A percentile compares a stretch with the other conserved stretches of the same genome.
Evolutionary conservation across 2,797 vertebrate genomes (phyloP).

Genomic region (Onychomys leucogaster): DNA sequence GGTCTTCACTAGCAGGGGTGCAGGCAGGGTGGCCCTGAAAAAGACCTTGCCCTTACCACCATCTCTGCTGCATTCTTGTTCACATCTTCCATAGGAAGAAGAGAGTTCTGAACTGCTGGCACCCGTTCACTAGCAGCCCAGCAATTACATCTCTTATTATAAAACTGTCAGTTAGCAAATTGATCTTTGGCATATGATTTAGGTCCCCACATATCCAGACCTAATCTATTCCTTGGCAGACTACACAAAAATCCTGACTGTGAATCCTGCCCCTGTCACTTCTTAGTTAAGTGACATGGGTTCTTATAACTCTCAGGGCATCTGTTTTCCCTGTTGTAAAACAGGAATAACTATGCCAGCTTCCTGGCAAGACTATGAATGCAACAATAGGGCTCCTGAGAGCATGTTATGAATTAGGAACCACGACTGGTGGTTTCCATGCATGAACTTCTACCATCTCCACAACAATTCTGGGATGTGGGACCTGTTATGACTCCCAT

Average conservation of each 20-base stretch:
- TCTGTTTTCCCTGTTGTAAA: background rate
- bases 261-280: slow-evolving; percentile 27
- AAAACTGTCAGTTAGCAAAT: slow-evolving; percentile 78
- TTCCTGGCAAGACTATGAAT: background rate
- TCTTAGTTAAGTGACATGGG: background rate
- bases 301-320: background rate
- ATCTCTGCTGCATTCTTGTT: background rate
- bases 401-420: background rate
- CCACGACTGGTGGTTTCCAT: background rate
- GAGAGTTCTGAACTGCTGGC: background rate
- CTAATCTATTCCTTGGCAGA: slow-evolving; percentile 54
- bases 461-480: background rate
- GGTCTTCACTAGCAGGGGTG: background rate
- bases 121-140: background rate
- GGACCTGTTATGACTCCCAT: background rate
- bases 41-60: accelerated
- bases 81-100: background rate
- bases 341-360: background rate
- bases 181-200: slow-evolving; percentile 72
- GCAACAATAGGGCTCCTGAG: background rate
- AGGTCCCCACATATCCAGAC: slow-evolving; percentile 29
- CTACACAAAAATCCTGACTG: slow-evolving; percentile 57
- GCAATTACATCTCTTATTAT: slow-evolving; percentile 73
- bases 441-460: background rate
- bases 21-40: accelerated